Conservation (phyloP, 2,888 invertebrate genomes). For the Melolontha melolontha region DNA sequence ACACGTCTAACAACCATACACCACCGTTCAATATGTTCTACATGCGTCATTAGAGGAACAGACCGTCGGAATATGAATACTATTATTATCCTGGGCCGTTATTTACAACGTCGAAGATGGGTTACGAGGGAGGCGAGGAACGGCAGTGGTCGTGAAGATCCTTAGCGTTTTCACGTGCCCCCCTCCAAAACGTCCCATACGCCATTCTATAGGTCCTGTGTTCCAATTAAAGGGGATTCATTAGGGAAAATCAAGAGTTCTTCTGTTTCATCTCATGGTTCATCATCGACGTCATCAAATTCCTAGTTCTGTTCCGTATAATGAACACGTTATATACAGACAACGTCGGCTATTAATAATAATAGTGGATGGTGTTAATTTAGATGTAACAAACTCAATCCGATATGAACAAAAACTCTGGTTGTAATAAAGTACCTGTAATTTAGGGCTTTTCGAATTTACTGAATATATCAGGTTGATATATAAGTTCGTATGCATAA, state of each 20-base stretch:
- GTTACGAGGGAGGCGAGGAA: background rate
- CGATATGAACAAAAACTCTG: no score
- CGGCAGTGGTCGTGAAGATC: conserved; percentile 2
- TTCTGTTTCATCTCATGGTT: conserved; percentile 45
- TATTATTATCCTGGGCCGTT: conserved; percentile 54
- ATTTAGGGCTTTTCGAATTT: no score
- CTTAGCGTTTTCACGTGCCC: conserved; percentile 18
- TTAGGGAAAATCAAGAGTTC: conserved; percentile 52
- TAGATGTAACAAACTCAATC: no score
- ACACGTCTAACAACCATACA: conserved; percentile 32
- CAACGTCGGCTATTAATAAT: no score
- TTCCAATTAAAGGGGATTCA: conserved; percentile 52
- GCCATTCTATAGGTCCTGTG: conserved; percentile 33
- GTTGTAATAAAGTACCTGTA: no score
- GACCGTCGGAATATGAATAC: conserved; percentile 56
- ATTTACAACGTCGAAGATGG: conserved; percentile 50
- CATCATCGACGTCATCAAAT: conserved; percentile 24
- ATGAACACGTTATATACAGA: no score
- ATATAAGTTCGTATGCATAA: no score
- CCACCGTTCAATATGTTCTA: conserved; percentile 52
- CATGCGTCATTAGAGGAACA: conserved; percentile 57
- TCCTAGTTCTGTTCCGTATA: no score
- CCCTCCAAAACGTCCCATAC: conserved; percentile 24
- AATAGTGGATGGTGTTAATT: no score
- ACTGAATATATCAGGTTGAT: no score